Conservation (phyloP, 64 coral and sea anemone genomes). For the Dendronephthya gigantea region DNA sequence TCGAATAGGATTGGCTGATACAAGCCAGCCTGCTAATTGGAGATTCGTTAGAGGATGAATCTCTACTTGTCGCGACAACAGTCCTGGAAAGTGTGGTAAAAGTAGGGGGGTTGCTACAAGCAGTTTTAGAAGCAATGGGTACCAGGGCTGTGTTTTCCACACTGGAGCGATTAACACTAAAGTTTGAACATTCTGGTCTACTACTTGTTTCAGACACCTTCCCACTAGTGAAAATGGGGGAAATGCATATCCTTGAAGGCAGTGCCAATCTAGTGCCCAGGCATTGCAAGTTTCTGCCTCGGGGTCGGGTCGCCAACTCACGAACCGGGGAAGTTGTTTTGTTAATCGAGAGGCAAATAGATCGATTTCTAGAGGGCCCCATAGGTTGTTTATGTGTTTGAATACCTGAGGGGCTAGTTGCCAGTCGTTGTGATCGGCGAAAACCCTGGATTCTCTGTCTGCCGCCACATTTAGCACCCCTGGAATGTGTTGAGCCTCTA, state of each 20-base stretch:
- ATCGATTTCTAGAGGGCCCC: constrained; percentile 26
- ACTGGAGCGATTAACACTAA: constrained; percentile 16
- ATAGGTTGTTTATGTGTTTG: neutral
- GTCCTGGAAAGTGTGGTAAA: neutral
- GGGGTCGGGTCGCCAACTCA: constrained; percentile 37
- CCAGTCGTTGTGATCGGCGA: constrained; percentile 18
- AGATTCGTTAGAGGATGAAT: constrained; percentile 12
- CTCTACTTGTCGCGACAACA: neutral
- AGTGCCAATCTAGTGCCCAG: constrained; percentile 30
- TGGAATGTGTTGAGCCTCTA: constrained; percentile 17
- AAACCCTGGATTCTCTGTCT: constrained; percentile 27
- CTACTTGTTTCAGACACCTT: constrained; percentile 3
- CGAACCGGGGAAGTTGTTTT: constrained; percentile 18
- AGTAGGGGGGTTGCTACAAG: neutral
- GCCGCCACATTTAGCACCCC: neutral
- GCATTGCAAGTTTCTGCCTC: constrained; percentile 39
- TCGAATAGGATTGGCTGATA: constrained; percentile 8
- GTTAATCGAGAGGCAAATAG: constrained; percentile 13
- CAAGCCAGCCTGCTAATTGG: constrained; percentile 39
- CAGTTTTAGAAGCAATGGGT: neutral
- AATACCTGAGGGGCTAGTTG: constrained; percentile 28
- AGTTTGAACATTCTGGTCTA: neutral
- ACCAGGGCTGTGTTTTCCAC: constrained; percentile 25
- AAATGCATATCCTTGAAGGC: constrained; percentile 6
- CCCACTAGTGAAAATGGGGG: constrained; percentile 34